phyloP scores from a whole-genome alignment of 2,113 vertebrate species.

The Gallinago media region DNA sequence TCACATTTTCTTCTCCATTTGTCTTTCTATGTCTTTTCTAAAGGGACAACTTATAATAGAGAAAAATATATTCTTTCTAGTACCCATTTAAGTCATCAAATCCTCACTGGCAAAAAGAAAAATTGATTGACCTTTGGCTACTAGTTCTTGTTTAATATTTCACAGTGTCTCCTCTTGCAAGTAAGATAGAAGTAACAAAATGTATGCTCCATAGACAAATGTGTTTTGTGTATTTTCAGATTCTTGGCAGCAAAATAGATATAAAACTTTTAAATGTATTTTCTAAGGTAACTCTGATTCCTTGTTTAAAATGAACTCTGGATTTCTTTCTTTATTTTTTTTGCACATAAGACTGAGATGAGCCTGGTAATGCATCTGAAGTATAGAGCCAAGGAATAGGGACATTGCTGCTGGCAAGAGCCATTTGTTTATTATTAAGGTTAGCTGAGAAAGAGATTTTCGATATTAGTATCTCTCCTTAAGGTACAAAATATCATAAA shows the following conservation, averaged over 20 bases:
- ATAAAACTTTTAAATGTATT: neutral
- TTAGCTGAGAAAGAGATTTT: neutral
- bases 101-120: neutral
- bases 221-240: neutral
- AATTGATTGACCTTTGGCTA: neutral
- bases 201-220: neutral
- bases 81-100: neutral
- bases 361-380: neutral
- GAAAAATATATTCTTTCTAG: neutral
- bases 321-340: neutral
- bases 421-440: neutral
- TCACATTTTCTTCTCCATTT: neutral
- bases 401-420: neutral
- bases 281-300: neutral
- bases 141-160: neutral
- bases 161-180: neutral
- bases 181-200: neutral
- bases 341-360: neutral
- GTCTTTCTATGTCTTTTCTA: neutral
- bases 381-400: neutral
- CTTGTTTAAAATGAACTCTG: neutral
- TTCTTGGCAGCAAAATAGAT: neutral
- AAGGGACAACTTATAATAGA: neutral
- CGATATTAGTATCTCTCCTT: neutral
- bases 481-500: neutral